A percentile compares a stretch with the other conserved stretches of the same genome.
phyloP scores from a whole-genome alignment of 2,888 invertebrate species.

The Dichetophora obliterata region DNA sequence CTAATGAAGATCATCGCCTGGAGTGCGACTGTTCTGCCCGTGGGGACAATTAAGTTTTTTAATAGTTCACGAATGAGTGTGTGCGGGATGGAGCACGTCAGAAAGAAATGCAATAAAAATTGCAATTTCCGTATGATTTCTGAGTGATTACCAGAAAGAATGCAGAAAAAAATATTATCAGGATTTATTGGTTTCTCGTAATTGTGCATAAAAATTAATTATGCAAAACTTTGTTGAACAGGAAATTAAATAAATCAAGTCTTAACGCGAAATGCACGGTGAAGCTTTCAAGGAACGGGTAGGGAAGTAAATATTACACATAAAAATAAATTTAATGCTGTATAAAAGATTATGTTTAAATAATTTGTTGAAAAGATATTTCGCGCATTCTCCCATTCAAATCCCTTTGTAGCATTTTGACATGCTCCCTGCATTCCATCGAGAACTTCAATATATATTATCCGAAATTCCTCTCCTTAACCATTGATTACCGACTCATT shows the following conservation, averaged over 20 bases:
- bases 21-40: not conserved
- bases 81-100: no score
- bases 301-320: not conserved
- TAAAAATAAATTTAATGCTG: not conserved
- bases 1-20: slow-evolving; percentile 27
- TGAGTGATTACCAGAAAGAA: slow-evolving; percentile 1
- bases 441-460: no score
- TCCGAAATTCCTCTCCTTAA: no score
- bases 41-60: slow-evolving; percentile 28
- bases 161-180: slow-evolving; percentile 3
- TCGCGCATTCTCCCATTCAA: no score
- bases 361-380: not conserved
- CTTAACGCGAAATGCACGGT: not conserved
- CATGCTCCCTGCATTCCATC: no score
- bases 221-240: slow-evolving; percentile 23
- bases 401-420: no score
- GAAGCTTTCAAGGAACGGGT: not conserved
- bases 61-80: slow-evolving; percentile 8
- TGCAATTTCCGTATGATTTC: slow-evolving; percentile 35
- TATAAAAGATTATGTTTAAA: not conserved
- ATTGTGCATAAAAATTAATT: slow-evolving; percentile 30
- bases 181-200: slow-evolving; percentile 26
- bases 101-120: slow-evolving; percentile 20
- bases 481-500: no score
- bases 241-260: slow-evolving; percentile 34